phyloP scores from a whole-genome alignment of 2,888 invertebrate genomes.

The Cartodere bifasciata region DNA sequence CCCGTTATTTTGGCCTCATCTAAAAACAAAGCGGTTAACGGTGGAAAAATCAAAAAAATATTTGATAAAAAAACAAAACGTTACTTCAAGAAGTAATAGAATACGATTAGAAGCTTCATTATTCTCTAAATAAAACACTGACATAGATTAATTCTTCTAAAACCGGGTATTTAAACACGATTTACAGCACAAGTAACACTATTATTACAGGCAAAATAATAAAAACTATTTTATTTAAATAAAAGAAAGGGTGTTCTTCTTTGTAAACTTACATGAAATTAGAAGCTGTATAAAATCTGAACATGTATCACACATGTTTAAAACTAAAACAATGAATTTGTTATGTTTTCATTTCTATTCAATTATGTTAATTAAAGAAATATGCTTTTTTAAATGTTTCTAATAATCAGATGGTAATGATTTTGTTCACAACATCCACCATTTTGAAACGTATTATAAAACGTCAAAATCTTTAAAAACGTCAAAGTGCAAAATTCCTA shows the following conservation, averaged over 20 bases:
- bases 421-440: slow-evolving; percentile 31
- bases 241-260: slow-evolving; percentile 2
- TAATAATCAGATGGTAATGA: slow-evolving; percentile 23
- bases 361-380: slow-evolving; percentile 11
- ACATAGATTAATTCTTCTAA: too few relatives aligned
- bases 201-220: not conserved
- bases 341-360: slow-evolving; percentile 18
- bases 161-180: not conserved
- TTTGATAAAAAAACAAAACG: slow-evolving; percentile 7
- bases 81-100: slow-evolving; percentile 2
- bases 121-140: too few relatives aligned
- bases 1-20: slow-evolving; percentile 69
- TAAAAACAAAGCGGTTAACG: slow-evolving; percentile 34
- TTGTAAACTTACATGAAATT: slow-evolving; percentile 57
- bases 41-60: slow-evolving; percentile 4
- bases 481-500: too few relatives aligned
- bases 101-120: too few relatives aligned
- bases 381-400: slow-evolving; percentile 12
- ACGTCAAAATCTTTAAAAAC: too few relatives aligned
- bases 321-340: slow-evolving; percentile 15
- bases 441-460: slow-evolving; percentile 25
- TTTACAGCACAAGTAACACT: not conserved
- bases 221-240: not conserved
- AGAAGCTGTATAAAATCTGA: slow-evolving; percentile 86
- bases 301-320: slow-evolving; percentile 85